Base-by-base conservation (phyloP, 2,888 invertebrate species). In the Melieria omissa region DNA sequence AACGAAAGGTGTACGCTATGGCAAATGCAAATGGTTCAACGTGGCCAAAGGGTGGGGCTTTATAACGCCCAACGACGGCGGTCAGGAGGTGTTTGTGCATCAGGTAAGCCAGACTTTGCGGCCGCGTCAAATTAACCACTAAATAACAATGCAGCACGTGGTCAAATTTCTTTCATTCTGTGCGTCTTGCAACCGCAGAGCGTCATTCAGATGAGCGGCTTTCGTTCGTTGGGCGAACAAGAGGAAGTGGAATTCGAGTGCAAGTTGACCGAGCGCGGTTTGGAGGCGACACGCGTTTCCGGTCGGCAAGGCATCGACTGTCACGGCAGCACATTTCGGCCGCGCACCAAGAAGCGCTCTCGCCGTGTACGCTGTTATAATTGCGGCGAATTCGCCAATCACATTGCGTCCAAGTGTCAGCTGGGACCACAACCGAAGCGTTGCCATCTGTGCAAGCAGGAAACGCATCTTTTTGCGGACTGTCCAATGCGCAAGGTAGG, bases 41-140 rank as follows among this genome's bases (percentile, higher is more conserved):
- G 96, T 96, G 76, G 95, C 95, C 80, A 97, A 97, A 88, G 96
- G 96, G 74, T 97, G 95, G 95, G 97, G 97, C 75, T 97, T 97
- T 88, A 93, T 97, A 84, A 95, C 95, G 75, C 96, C 96, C 61
- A 93, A 94, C 82, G 96, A 96, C 86, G 95, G 94, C 60, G 93
- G 93, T 8, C 94, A 94, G 86, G 97, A 97, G 86, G 95, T 97
- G 75, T 97, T 97, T 86, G 96, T 97, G 73, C 96, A 97, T 88
- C 97, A 97, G 93, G 96, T 96, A 89, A 73, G 79, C 78, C 41
- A 63, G 5, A 29, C 9, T 63, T 47, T 8, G 12, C 14, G 46
- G 45, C 29, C 29, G 29, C 29, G 29, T 3, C 29, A 29, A 29
- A 29, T 29, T 29, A 29, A 29, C 9, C 12, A 52, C 52, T 52